Evolutionary conservation across 2,797 vertebrate species (phyloP), one percentile per base, ranked within the genome.

Genomic region (Tangara arthus): DNA sequence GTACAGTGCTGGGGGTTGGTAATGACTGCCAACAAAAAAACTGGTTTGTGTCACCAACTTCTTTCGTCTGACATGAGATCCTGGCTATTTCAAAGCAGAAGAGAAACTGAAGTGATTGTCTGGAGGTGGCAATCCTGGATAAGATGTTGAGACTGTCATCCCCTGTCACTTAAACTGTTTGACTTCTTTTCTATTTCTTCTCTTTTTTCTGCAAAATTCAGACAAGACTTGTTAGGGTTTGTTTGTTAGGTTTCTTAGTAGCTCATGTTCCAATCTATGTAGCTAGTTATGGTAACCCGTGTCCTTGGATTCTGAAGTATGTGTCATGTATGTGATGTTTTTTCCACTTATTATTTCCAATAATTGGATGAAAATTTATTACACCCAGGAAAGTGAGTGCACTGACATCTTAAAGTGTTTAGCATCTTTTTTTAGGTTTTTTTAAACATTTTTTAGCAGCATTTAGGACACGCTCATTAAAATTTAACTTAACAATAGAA

Each of bases 351-450:
- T 41, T 92, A 94, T 86, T 88, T 41, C 86, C 46, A 66, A 21
- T 84, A 91, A 93, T 88, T 90, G 85, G 75, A 89, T 90, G 59
- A 83, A 89, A 96, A 89, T 24, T 77, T 73, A 39, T 77, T 83
- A 47, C 15, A 56, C 30, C 26, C 53, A 15, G 59, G 34, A 61
- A 85, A 82, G 35, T 32, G 35, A 89, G 61, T 35, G 28, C 37
- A 68, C 37, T 76, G 59, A 59, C 8, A 41, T 76, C 73, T 79
- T 72, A 20, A 69, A 80, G 27, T 26, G 49, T 79, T 64, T 34
- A 11, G 16, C 20, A 3, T 34, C 4, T 2, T 16, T 46, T 41
- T 47, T 19, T 13, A 14, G 47, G 30, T 3, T 30, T 60, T 57
- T 59, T 57, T 65, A 23, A 72, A 35, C 35, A 50, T 22, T 57